Base-by-base conservation (phyloP, 1,140 invertebrate genomes). In the Conus ventricosus region DNA sequence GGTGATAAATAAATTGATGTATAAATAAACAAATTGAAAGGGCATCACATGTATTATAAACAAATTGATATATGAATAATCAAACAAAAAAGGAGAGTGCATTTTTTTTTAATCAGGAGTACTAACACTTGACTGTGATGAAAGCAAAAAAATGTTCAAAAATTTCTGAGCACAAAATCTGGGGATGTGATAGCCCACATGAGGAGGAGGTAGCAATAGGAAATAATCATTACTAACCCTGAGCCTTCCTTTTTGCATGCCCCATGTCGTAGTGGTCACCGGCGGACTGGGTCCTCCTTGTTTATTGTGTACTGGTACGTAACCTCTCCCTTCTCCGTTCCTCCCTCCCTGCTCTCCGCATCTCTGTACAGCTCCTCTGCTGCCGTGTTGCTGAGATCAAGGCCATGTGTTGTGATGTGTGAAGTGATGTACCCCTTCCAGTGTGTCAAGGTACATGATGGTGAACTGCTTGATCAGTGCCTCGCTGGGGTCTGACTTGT, bases 401-500 rank as follows among this genome's bases (percentile, higher is more conserved):
- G n/a, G 55, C 53, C 11, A 5, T 81, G n/a, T 84, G 82, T 53
- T 84, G 55, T 63, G 15, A n/a, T 63, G 55, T 51, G 57, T 84
- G 7, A 6, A 63, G 82, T 84, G 55, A 25, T 63, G 82, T 60
- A 39, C 60, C n/a, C 10, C 23, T 8, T 55, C 15, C 15, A 55
- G 81, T 83, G 81, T 83, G 82, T 63, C 57, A 84, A 84, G 82
- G 82, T 63, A 84, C 82, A 84, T 84, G 78, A 23, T 84, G 82
- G 80, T 81, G 51, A 81, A 81, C 20, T 23, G 39, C 17, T 27
- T 27, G 11, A 54, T 39, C 51, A 81, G 17, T 51, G 5, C 80
- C 10, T 17, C 39, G 76, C 11, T 39, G 76, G 23, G 4, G 76
- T 6, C 10, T 39, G 76, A 78, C 7, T 4, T 53, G 11, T 81